Percentiles rank a stretch among this genome's conserved stretches.
These are phyloP conservation scores for Xenopus laevis DNA, from an alignment of 2,113 vertebrate species.

Conservation along the genomic window DNA sequence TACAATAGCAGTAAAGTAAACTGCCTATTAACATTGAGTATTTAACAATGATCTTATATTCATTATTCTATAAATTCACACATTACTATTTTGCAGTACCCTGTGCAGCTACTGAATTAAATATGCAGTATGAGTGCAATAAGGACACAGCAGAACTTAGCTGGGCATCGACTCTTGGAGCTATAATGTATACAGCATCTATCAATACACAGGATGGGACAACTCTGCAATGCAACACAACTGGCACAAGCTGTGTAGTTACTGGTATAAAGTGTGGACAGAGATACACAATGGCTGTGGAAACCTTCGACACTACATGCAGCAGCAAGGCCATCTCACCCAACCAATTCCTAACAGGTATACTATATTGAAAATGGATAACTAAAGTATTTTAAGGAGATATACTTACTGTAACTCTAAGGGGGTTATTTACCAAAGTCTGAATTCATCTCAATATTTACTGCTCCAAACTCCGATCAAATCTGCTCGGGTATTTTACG, in stretches of 20 bases:
- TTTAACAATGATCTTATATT: too few relatives aligned
- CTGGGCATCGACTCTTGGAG: constrained; percentile 61
- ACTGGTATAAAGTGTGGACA: constrained; percentile 57
- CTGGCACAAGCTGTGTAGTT: constrained; percentile 56
- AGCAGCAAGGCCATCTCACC: constrained; percentile 48
- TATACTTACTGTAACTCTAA: too few relatives aligned
- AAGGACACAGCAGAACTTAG: constrained; percentile 56
- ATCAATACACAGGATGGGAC: constrained; percentile 29
- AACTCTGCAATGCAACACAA: constrained; percentile 50
- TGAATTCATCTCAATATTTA: too few relatives aligned
- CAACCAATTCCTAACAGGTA: constrained; percentile 56
- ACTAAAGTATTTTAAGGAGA: too few relatives aligned
- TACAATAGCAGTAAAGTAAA: too few relatives aligned
- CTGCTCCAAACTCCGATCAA: too few relatives aligned
- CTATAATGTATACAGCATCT: constrained; percentile 54
- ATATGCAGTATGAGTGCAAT: constrained; percentile 51
- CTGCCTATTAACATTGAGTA: too few relatives aligned
- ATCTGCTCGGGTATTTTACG: too few relatives aligned
- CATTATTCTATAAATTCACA: too few relatives aligned
- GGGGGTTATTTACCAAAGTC: too few relatives aligned
- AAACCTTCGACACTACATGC: constrained; percentile 57
- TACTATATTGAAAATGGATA: background rate
- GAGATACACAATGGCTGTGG: constrained; percentile 58
- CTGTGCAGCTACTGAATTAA: constrained; percentile 55
- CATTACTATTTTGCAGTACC: constrained; percentile 53